Conservation (phyloP, 2,113 vertebrate genomes). For the Galbula dea region DNA sequence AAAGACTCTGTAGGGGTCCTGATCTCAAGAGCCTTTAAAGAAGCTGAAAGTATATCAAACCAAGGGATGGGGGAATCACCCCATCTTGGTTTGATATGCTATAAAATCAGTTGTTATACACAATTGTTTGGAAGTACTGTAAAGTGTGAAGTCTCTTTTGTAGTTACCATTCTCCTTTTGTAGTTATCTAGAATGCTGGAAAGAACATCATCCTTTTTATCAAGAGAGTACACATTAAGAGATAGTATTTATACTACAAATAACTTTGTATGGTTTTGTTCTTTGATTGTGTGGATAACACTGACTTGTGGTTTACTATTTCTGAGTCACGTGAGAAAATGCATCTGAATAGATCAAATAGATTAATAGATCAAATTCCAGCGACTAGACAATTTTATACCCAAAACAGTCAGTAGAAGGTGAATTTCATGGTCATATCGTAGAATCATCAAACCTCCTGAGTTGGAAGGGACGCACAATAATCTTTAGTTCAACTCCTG, state of each 20-base stretch:
- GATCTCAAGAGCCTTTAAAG: slow-evolving; percentile 68
- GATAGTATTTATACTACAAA: neutral
- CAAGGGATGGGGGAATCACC: slow-evolving; percentile 14
- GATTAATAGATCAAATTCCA: slow-evolving; percentile 1
- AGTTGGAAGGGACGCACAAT: too few relatives aligned
- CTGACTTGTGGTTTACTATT: neutral
- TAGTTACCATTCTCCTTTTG: neutral
- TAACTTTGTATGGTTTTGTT: neutral
- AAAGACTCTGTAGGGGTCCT: slow-evolving; percentile 62
- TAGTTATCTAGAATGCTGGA: neutral
- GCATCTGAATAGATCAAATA: neutral
- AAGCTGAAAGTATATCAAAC: slow-evolving; percentile 57
- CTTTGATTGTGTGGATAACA: neutral
- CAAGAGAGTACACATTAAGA: neutral
- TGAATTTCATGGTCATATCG: neutral
- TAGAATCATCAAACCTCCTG: too few relatives aligned
- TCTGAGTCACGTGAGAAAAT: neutral
- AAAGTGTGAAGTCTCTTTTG: neutral
- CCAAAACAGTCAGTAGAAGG: slow-evolving; percentile 1
- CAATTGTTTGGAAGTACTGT: slow-evolving; percentile 3
- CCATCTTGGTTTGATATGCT: slow-evolving; percentile 36
- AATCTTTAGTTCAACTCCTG: too few relatives aligned
- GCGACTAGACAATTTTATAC: neutral
- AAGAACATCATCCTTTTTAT: neutral
- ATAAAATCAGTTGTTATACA: slow-evolving; percentile 12